These are phyloP conservation scores for Pleuronectes platessa DNA, from an alignment of 2,113 vertebrate species.

Conservation along the genomic window DNA sequence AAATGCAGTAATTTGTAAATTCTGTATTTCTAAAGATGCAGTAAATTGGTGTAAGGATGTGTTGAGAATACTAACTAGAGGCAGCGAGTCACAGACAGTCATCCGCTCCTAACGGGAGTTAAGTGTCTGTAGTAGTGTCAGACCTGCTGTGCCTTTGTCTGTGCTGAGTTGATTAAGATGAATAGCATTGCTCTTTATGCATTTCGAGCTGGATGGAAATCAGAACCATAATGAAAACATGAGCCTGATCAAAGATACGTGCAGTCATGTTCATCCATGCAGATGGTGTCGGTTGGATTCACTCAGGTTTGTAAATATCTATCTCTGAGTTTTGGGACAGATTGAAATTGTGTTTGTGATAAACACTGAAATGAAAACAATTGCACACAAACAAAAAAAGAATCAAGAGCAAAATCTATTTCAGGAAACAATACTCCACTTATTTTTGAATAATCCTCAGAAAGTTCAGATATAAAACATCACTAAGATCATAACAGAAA, in stretches of 20 bases:
- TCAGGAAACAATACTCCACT: not conserved
- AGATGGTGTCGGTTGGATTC: not conserved
- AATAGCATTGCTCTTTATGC: not conserved
- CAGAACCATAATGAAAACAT: not conserved
- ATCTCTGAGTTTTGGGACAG: not conserved
- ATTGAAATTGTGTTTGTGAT: not conserved
- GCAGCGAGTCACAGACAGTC: not conserved
- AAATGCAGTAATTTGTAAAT: no score
- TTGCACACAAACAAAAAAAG: not conserved
- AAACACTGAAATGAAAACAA: not conserved
- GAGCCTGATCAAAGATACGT: not conserved
- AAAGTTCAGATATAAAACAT: not conserved
- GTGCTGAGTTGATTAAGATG: not conserved
- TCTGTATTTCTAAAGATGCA: no score
- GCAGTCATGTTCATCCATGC: not conserved
- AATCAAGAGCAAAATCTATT: not conserved
- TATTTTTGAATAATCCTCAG: not conserved
- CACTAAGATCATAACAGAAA: not conserved
- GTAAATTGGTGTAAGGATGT: not conserved
- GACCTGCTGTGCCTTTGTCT: not conserved
- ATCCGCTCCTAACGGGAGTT: not conserved
- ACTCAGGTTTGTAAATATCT: not conserved
- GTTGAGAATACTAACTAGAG: no score
- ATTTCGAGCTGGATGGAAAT: not conserved
- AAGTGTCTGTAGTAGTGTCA: not conserved